Percentiles rank a stretch among this genome's conserved stretches.
These are phyloP conservation scores for Drosophila lutescens DNA, from an alignment of 2,888 invertebrate genomes.

Conservation along the genomic window DNA sequence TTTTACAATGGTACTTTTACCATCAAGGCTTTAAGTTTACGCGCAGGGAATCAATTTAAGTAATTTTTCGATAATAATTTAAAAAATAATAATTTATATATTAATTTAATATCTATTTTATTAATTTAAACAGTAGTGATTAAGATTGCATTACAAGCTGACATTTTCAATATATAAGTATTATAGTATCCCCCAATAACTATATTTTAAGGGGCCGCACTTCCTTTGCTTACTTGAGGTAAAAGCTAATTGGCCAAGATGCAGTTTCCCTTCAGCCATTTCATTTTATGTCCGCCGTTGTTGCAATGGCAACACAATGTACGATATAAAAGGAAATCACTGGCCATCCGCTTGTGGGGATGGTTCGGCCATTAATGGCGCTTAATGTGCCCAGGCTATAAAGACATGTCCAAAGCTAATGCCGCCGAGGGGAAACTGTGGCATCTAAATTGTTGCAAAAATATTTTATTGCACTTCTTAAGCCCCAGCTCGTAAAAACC, in stretches of 20 bases:
- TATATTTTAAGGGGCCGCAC: neutral
- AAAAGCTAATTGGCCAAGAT: slow-evolving; percentile 52
- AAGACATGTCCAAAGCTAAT: slow-evolving; percentile 63
- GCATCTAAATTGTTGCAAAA: slow-evolving; percentile 78
- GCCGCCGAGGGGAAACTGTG: slow-evolving; percentile 43
- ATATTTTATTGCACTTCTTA: slow-evolving; percentile 75
- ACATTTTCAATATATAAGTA: too few relatives aligned
- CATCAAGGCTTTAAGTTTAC: slow-evolving; percentile 1
- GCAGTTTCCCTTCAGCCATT: slow-evolving; percentile 25
- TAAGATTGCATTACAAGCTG: too few relatives aligned
- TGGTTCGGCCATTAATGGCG: slow-evolving; percentile 63
- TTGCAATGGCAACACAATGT: slow-evolving; percentile 33
- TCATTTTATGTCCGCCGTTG: slow-evolving; percentile 27
- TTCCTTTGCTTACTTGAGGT: slow-evolving; percentile 18
- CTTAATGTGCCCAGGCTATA: slow-evolving; percentile 66
- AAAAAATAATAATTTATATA: too few relatives aligned
- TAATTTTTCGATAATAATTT: neutral
- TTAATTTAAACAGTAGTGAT: too few relatives aligned
- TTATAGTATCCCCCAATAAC: neutral
- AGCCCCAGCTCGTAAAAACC: slow-evolving; percentile 65
- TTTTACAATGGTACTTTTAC: neutral
- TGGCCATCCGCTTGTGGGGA: slow-evolving; percentile 45
- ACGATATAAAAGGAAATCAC: slow-evolving; percentile 52
- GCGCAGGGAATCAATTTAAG: neutral
- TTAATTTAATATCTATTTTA: too few relatives aligned